Evolutionary conservation across 2,888 invertebrate genomes (phyloP), one percentile per base, ranked within the genome.

Genomic region (Leucozona laternaria): DNA sequence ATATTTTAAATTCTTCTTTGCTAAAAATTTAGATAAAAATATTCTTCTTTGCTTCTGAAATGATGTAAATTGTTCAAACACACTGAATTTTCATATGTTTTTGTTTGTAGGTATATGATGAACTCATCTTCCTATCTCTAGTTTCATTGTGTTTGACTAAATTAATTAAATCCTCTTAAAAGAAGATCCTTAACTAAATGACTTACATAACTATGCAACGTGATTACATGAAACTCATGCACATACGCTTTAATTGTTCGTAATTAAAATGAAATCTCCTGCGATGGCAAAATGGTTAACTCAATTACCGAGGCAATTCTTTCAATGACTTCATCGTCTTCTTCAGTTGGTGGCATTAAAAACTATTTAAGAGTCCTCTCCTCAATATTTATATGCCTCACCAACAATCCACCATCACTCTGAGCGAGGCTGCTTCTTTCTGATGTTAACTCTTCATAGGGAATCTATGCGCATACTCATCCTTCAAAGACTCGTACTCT

Each of bases 271-370:
- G 72, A 81, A 85, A 85, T 85, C 80, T 81, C 72, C 55, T 80
- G 25, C 7, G 11, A 55, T 60, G 40, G 75, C 73, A 25, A 48
- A 34, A 57, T 85, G 70, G 81, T 77, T 85, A 85, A 82, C 82
- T 86, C 86, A 86, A 86, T 82, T 82, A 86, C 82, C 58, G 55
- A 75, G 70, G 78, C 62, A 50, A 60, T 75, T 40, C 70, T 60
- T 82, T 86, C 78, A 82, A 86, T 82, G 86, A 79, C 86, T 86
- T 86, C 86, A 86, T 86, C 86, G 22, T 68, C 81, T 82, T 68
- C 81, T 79, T 78, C 50, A 37, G 57, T 84, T 75, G 81, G 78
- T 82, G 71, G 78, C 82, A 86, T 86, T 86, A 86, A 86, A 86
- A 86, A 86, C 81, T 81, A 86, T 86, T 86, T 86, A 86, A 79